phyloP scores from a whole-genome alignment of 2,113 vertebrate genomes.

The Pimephales promelas region DNA sequence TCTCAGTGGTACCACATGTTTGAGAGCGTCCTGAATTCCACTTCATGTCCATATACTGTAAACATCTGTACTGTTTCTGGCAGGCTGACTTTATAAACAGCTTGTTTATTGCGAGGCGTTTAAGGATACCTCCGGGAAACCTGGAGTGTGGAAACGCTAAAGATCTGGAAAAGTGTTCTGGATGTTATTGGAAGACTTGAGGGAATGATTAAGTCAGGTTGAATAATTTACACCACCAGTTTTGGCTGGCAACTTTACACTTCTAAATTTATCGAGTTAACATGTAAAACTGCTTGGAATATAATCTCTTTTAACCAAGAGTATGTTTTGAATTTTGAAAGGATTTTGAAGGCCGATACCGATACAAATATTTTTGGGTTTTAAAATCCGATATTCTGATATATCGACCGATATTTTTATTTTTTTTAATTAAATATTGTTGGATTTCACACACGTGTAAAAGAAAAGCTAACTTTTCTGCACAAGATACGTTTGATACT shows the following conservation, averaged over 20 bases:
- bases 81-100: background rate
- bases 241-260: background rate
- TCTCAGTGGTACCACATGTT: slow-evolving; percentile 59
- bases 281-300: background rate
- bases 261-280: background rate
- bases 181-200: background rate
- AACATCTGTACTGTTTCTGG: slow-evolving; percentile 43
- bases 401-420: too few relatives aligned
- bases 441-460: too few relatives aligned
- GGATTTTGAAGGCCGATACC: too few relatives aligned
- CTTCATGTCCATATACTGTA: slow-evolving; percentile 19
- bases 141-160: background rate
- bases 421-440: too few relatives aligned
- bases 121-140: slow-evolving; percentile 3
- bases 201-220: background rate
- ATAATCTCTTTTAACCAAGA: slow-evolving; percentile 1
- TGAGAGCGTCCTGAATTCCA: slow-evolving; percentile 38
- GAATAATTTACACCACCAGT: background rate
- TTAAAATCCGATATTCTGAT: too few relatives aligned
- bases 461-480: too few relatives aligned
- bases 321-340: slow-evolving; percentile 9
- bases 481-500: too few relatives aligned
- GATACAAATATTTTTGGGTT: too few relatives aligned
- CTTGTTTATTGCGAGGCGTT: background rate
- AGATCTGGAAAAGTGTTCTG: background rate